Conservation (phyloP, 2,113 vertebrate species). For the Psophia crepitans region DNA sequence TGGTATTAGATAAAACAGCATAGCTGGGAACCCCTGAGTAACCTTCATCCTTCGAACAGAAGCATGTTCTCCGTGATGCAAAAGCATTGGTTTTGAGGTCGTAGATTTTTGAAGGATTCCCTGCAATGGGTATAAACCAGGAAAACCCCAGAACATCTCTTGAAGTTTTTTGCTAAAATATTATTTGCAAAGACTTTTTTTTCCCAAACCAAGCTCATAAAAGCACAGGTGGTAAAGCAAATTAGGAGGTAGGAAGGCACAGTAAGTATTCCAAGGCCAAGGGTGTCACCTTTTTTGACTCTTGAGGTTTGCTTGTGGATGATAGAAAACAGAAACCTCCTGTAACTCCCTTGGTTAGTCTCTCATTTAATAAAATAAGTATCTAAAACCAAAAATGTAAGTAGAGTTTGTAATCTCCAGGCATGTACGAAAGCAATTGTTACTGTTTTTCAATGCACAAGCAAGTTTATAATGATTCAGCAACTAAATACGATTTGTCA, state of each 20-base stretch:
- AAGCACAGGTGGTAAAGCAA: not conserved
- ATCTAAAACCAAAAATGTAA: not conserved
- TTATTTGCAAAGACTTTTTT: not conserved
- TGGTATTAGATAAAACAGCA: not conserved
- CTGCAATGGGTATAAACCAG: not conserved
- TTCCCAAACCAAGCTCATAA: not conserved
- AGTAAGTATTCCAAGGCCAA: not conserved
- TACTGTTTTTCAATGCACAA: not conserved
- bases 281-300: not conserved
- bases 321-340: not conserved
- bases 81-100: not conserved
- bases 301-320: not conserved
- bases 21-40: not conserved
- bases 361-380: not conserved
- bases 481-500: not conserved
- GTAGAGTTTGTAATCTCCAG: not conserved
- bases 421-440: not conserved
- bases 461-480: constrained; percentile 1
- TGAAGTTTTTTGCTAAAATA: not conserved
- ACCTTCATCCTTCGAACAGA: not conserved
- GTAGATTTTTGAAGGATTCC: not conserved
- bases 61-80: not conserved
- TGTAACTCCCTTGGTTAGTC: not conserved
- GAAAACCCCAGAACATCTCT: not conserved
- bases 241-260: not conserved